These are phyloP conservation scores for Hirtodrosophila histrioides DNA, from an alignment of 2,888 invertebrate species.

Conservation along the genomic window DNA sequence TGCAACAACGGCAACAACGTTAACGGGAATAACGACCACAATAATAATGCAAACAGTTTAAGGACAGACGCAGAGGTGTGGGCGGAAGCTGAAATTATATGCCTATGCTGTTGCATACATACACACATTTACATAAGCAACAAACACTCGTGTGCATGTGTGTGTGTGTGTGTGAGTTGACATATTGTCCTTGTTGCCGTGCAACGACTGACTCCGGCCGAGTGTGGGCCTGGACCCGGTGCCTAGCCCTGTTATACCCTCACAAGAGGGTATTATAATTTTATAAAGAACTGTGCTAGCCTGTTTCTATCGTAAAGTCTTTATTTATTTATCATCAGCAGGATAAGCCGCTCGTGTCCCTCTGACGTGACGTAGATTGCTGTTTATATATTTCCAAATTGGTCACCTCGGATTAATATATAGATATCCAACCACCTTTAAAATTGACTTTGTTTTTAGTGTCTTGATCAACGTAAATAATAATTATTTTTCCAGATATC, in stretches of 20 bases:
- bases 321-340: no score
- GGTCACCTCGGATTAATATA: no score
- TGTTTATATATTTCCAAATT: no score
- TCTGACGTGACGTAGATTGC: no score
- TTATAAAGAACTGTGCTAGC: neutral
- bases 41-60: constrained; percentile 76
- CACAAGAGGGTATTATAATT: neutral
- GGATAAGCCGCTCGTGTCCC: no score
- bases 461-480: no score
- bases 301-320: no score
- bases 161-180: constrained; percentile 57
- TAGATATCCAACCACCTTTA: no score
- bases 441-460: no score
- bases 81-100: constrained; percentile 79
- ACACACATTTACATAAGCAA: constrained; percentile 17
- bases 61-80: constrained; percentile 49
- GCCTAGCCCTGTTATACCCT: neutral
- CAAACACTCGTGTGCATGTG: constrained; percentile 24
- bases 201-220: constrained; percentile 18
- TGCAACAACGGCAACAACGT: constrained; percentile 23
- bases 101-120: constrained; percentile 60
- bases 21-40: constrained; percentile 47
- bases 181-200: constrained; percentile 65
- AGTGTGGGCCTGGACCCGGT: neutral
- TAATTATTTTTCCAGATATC: no score